A percentile compares a stretch with the other conserved stretches of the same genome.
Evolutionary conservation across 2,888 invertebrate species (phyloP).

Genomic region (Leucozona laternaria): DNA sequence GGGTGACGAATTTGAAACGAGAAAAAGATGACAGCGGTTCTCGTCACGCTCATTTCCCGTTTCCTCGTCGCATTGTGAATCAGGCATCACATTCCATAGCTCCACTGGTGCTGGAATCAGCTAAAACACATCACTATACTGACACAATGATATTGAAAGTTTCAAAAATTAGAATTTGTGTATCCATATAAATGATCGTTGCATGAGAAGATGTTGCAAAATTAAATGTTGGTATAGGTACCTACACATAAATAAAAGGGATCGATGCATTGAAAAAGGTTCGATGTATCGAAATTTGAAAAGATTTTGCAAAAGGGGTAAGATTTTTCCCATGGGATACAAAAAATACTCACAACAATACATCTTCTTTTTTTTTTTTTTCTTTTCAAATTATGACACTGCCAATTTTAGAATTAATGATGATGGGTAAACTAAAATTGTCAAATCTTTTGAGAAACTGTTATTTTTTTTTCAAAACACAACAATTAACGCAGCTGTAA

Average conservation of each 20-base stretch:
- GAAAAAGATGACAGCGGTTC: no score
- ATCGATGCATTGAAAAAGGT: not conserved
- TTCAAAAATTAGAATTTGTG: not conserved
- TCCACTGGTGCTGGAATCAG: no score
- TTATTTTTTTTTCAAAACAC: not conserved
- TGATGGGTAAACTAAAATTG: conserved; percentile 23
- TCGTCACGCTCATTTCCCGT: no score
- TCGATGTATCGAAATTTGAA: no score
- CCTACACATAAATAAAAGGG: not conserved
- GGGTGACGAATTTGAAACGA: no score
- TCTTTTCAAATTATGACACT: conserved; percentile 2
- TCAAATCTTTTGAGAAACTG: not conserved
- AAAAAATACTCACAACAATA: not conserved
- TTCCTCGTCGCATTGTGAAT: no score
- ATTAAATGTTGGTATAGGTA: not conserved
- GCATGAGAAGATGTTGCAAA: conserved; percentile 18
- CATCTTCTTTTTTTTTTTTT: not conserved
- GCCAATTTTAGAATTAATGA: conserved; percentile 66
- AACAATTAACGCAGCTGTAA: not conserved
- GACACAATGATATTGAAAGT: not conserved
- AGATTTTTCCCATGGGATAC: conserved; percentile 28
- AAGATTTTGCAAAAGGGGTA: conserved; percentile 10
- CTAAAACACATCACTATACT: no score
- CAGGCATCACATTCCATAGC: no score
- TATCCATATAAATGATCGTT: not conserved